These are phyloP conservation scores for crab-eating macaque (Macaca fascicularis) DNA, from an alignment of 2,113 vertebrate species.

Conservation along the genomic window T2T-MFA8v1.1 NC_088378.1:108698501-108699000, in stretches of 20 bases:
- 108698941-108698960: constrained; percentile 20
- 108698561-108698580: not conserved
- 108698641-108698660: not conserved
- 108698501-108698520: not conserved
- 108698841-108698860: not conserved
- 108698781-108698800: not conserved
- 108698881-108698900: not conserved
- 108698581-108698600: not conserved
- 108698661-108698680: not conserved
- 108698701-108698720: not conserved
- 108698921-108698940: not conserved
- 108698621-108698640: not conserved
- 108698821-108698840: not conserved
- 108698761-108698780: not conserved
- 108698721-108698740: not conserved
- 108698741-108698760: not conserved
- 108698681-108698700: not conserved
- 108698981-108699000: constrained; percentile 28
- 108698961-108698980: not conserved
- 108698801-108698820: not conserved
- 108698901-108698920: not conserved
- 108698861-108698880: not conserved
- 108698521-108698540: not conserved
- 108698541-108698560: not conserved
- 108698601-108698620: not conserved